Base-by-base conservation (phyloP, 2,113 vertebrate species). In the Aramus guarauna region DNA sequence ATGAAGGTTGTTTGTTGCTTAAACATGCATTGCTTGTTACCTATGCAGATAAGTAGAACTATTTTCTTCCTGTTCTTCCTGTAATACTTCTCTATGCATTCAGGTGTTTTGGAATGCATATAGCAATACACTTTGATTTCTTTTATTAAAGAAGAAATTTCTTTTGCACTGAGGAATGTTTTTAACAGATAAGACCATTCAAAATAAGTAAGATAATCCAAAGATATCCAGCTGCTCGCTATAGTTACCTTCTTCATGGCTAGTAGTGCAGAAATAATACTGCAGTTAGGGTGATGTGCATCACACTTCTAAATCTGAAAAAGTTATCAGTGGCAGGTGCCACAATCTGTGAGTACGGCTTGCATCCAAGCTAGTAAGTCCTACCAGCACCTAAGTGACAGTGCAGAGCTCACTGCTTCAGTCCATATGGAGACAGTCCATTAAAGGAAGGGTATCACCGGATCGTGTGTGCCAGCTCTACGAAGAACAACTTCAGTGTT, bases 301-400 rank as follows among this genome's bases (percentile, higher is more conserved):
- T 37, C 68, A 66, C 56, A 67, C 13, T 36, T 63, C n/a, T 59
- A 18, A 56, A 41, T 78, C 32, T 52, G 62, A 18, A 56, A 36
- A 80, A 78, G 36, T 29, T 37, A 22, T 16, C 20, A 36, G 34
- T 52, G 18, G 39, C 69, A 90, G 45, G 10, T 63, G 32, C 37
- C 14, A 41, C 1, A 1, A 21, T 73, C 50, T 39, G 12, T 43
- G 24, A 58, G 41, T 11, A 53, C 0, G 0, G 36, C n/a, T 71
- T 39, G 18, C 1, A 3, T n/a, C 62, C 60, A 53, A 48, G 11
- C 41, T 71, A 30, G 11, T 15, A 37, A 95, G 18, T 52, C 26
- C 36, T n/a, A 64, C 62, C 26, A 71, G 60, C 21, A 63, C 26
- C 16, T n/a, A 15, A 68, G 75, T 4, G 47, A 68, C 39, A 6